Conservation (phyloP, 2,113 vertebrate species). For the Struthio camelus region DNA sequence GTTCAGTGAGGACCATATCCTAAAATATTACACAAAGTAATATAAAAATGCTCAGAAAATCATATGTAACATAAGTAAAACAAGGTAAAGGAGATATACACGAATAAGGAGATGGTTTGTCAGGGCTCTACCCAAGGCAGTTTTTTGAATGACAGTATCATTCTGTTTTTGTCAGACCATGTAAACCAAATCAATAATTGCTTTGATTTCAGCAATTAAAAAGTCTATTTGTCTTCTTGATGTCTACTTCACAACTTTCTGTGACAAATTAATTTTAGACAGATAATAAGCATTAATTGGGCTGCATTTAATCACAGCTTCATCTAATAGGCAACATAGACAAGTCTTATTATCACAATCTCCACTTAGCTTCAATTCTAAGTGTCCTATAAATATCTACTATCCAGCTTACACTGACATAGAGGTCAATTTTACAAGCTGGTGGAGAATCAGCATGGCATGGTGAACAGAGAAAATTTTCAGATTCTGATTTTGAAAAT, state of each 20-base stretch:
- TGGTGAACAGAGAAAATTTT: background rate
- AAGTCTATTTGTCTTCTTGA: constrained; percentile 18
- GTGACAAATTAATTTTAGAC: constrained; percentile 64
- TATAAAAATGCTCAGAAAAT: background rate
- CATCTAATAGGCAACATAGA: constrained; percentile 40
- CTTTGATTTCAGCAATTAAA: constrained; percentile 31
- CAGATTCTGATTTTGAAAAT: background rate
- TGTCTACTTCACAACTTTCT: constrained; percentile 43
- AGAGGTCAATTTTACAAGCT: constrained; percentile 25
- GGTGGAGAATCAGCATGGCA: background rate
- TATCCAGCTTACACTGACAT: background rate
- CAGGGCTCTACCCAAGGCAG: background rate
- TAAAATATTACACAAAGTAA: background rate
- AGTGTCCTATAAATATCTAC: constrained; percentile 25
- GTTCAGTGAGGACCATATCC: background rate
- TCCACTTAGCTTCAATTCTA: background rate
- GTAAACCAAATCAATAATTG: background rate
- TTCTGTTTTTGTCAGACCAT: background rate
- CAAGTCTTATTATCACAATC: constrained; percentile 30
- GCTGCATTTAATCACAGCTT: constrained; percentile 44
- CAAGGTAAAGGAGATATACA: background rate
- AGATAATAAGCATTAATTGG: constrained; percentile 65
- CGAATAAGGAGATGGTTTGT: background rate
- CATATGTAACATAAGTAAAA: background rate
- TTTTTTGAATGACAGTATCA: background rate